Evolutionary conservation across 1,140 invertebrate species (phyloP).

Genomic region (Drosophila tani): DNA sequence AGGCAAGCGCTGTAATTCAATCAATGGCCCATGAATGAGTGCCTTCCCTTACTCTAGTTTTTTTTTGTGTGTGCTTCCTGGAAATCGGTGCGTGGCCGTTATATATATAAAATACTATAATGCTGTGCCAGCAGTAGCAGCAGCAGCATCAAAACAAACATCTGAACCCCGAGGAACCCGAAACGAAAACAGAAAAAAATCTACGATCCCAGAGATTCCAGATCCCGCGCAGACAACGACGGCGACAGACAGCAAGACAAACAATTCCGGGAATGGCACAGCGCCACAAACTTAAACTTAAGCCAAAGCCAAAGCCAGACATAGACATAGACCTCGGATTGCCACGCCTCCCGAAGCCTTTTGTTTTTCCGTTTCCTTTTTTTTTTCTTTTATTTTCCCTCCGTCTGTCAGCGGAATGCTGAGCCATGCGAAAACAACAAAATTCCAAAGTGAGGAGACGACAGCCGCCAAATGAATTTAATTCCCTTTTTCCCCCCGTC

Average conservation of each 20-base stretch:
- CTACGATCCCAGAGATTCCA: constrained; percentile 34
- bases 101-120: constrained; percentile 37
- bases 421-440: constrained; percentile 53
- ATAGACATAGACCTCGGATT: constrained; percentile 55
- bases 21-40: constrained; percentile 72
- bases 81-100: constrained; percentile 67
- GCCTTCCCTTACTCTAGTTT: constrained; percentile 27
- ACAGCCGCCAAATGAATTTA: constrained; percentile 39
- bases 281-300: constrained; percentile 47
- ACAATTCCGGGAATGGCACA: constrained; percentile 73
- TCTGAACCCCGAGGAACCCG: constrained; percentile 44
- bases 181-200: constrained; percentile 6
- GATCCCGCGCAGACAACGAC: constrained; percentile 3
- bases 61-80: constrained; percentile 42
- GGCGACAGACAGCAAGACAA: constrained; percentile 65
- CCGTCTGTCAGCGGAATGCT: constrained; percentile 48
- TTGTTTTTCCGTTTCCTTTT: constrained; percentile 15
- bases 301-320: constrained; percentile 35
- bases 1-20: constrained; percentile 66
- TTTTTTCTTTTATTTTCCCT: constrained; percentile 7
- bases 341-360: constrained; percentile 15
- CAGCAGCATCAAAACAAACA: constrained; percentile 56
- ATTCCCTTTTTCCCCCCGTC: constrained; percentile 25
- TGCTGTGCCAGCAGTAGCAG: constrained; percentile 64
- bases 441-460: constrained; percentile 32